Evolutionary conservation across 2,113 vertebrate genomes (phyloP).

Genomic region (Pogonocichla stellata): DNA sequence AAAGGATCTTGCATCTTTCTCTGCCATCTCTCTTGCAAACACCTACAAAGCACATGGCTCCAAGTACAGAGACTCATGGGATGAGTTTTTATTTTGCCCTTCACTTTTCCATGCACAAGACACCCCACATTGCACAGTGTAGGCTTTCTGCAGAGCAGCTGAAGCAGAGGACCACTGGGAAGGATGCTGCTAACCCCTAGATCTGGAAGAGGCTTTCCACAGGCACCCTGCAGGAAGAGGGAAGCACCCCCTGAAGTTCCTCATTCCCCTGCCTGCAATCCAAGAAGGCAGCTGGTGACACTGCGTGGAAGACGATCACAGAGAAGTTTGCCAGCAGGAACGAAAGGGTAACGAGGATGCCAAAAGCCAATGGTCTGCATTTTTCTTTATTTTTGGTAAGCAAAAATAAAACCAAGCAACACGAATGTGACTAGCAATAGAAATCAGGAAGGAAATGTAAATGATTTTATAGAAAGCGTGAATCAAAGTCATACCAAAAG

Average conservation of each 20-base stretch:
- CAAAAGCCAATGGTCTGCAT: neutral
- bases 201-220: neutral
- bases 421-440: neutral
- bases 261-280: neutral
- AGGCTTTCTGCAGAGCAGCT: neutral
- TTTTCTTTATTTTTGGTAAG: neutral
- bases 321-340: neutral
- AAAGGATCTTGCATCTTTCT: neutral
- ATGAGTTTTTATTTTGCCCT: neutral
- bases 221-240: neutral
- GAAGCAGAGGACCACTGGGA: neutral
- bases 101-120: neutral
- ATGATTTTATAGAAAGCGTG: neutral
- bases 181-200: neutral
- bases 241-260: neutral
- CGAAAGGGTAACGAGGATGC: accelerated
- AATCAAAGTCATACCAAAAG: neutral
- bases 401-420: neutral
- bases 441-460: neutral
- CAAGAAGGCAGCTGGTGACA: neutral
- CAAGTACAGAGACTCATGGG: neutral
- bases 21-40: neutral
- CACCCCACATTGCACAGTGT: accelerated
- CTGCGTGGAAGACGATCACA: accelerated
- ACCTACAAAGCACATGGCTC: neutral